Evolutionary conservation across 2,113 vertebrate genomes (phyloP).

Genomic region (Antidorcas marsupialis): DNA sequence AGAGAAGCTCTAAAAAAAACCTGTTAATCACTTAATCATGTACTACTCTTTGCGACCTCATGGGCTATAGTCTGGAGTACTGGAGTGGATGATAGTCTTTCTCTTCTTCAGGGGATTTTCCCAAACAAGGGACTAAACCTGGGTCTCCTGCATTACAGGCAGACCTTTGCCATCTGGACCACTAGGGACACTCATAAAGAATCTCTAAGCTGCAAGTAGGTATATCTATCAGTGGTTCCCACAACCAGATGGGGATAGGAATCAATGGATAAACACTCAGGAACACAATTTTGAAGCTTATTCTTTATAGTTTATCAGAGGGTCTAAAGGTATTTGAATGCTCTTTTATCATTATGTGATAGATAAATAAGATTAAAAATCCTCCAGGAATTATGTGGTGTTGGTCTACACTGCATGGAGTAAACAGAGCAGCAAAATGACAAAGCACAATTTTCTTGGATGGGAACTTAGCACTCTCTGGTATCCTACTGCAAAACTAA

Average conservation of each 20-base stretch:
- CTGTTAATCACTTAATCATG: background rate
- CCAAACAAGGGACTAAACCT: background rate
- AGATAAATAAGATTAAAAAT: background rate
- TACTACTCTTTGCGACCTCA: background rate
- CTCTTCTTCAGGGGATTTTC: background rate
- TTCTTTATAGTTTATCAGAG: background rate
- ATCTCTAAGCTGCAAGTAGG: background rate
- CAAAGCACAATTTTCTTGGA: background rate
- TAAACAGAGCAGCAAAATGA: background rate
- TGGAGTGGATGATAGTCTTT: background rate
- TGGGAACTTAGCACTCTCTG: background rate
- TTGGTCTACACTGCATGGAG: background rate
- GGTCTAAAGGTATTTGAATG: accelerated
- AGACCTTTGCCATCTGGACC: background rate
- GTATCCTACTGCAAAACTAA: background rate
- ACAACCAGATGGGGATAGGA: background rate
- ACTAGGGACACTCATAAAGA: background rate
- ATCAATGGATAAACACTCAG: background rate
- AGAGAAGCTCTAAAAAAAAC: background rate
- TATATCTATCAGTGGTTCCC: background rate
- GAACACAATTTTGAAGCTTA: background rate
- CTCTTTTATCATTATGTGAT: background rate
- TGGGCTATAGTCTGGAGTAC: background rate
- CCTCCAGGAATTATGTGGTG: background rate
- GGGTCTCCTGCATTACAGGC: background rate